Percentiles rank a stretch among this genome's conserved stretches.
These are phyloP conservation scores for Coelopa frigida DNA, from an alignment of 1,140 invertebrate species.

Conservation along the genomic window DNA sequence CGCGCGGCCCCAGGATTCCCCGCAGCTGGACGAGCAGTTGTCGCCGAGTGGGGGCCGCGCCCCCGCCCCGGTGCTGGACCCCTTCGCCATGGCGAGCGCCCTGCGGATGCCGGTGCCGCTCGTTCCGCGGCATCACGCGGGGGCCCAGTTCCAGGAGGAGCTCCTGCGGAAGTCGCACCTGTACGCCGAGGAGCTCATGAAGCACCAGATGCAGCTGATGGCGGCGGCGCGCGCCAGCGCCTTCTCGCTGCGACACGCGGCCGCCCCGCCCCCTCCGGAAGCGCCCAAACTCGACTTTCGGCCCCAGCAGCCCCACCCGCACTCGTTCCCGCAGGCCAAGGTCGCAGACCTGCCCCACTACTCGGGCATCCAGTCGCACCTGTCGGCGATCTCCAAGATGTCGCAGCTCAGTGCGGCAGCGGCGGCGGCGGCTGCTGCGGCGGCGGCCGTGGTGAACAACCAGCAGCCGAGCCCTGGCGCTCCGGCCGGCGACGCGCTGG, in stretches of 20 bases:
- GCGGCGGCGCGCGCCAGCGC: slow-evolving; percentile 36
- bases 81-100: slow-evolving; percentile 12
- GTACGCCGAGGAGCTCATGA: slow-evolving; percentile 44
- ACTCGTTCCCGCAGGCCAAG: background rate
- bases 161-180: slow-evolving; percentile 42
- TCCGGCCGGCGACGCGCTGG: slow-evolving; percentile 1
- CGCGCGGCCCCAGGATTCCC: slow-evolving; percentile 7
- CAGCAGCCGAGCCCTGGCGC: background rate
- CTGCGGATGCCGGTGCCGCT: slow-evolving; percentile 14
- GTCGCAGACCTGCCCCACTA: background rate
- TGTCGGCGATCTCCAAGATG: slow-evolving; percentile 27
- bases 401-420: slow-evolving; percentile 31
- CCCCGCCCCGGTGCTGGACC: slow-evolving; percentile 5
- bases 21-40: no score
- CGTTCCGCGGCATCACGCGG: background rate
- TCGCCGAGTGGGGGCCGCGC: background rate
- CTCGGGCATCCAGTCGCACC: slow-evolving; percentile 17
- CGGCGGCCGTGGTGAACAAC: slow-evolving; percentile 17
- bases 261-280: background rate
- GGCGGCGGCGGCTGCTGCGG: slow-evolving; percentile 30
- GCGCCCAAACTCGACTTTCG: no score
- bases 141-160: slow-evolving; percentile 34
- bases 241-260: slow-evolving; percentile 19
- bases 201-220: slow-evolving; percentile 44
- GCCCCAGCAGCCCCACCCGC: background rate